phyloP scores from a whole-genome alignment of 2,113 vertebrate species.

The Caranx melampygus region DNA sequence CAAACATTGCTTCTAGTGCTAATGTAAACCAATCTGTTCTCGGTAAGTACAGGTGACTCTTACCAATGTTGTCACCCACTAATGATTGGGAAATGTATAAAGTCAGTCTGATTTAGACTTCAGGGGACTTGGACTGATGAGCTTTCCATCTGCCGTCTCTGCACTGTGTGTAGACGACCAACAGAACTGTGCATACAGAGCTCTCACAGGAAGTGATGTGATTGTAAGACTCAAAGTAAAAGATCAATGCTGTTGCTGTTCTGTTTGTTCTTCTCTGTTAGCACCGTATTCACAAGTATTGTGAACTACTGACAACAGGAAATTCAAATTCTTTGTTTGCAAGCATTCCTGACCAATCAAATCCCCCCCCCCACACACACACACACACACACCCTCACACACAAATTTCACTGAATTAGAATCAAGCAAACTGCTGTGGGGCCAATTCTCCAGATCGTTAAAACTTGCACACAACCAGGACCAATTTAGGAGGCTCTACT shows the following conservation, averaged over 20 bases:
- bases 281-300: no score
- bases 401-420: slow-evolving; percentile 24
- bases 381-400: slow-evolving; percentile 23
- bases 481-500: slow-evolving; percentile 65
- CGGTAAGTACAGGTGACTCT: no score
- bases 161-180: neutral
- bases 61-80: neutral
- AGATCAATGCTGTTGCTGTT: neutral
- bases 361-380: neutral
- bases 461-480: slow-evolving; percentile 66
- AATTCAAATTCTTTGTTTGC: neutral
- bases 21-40: neutral
- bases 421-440: slow-evolving; percentile 56
- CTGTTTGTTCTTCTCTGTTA: neutral
- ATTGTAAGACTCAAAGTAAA: neutral
- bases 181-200: neutral
- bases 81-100: neutral
- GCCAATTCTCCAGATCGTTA: slow-evolving; percentile 66
- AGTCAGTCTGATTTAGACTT: neutral
- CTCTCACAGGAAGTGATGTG: neutral
- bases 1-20: neutral
- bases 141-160: neutral
- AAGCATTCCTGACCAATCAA: neutral
- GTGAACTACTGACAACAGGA: neutral
- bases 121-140: neutral